A percentile compares a stretch with the other conserved stretches of the same genome.
These are phyloP conservation scores for Drosophila basisetae DNA, from an alignment of 2,888 invertebrate species.

Conservation along the genomic window DNA sequence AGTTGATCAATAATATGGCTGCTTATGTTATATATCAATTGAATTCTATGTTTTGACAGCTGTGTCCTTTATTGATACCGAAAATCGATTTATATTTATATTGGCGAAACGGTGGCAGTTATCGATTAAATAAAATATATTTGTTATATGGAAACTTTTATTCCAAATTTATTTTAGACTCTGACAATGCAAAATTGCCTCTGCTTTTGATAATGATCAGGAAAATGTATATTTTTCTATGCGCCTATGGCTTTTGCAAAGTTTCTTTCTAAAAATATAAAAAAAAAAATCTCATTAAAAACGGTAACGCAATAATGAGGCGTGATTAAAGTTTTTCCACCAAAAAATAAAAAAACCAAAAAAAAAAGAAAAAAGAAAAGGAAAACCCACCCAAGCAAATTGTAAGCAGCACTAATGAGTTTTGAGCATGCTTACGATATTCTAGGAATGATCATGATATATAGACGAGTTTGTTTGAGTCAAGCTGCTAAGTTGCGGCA, in stretches of 20 bases:
- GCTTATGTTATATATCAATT: background rate
- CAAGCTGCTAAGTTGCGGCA: constrained; percentile 54
- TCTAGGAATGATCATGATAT: background rate
- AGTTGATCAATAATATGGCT: background rate
- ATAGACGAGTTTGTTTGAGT: constrained; percentile 9
- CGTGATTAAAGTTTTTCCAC: background rate
- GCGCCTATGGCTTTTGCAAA: background rate
- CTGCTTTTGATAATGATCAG: background rate
- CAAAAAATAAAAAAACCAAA: background rate
- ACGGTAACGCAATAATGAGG: constrained; percentile 3
- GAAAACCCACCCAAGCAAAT: constrained; percentile 30
- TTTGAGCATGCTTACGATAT: constrained; percentile 36
- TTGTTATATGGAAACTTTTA: fast-evolving
- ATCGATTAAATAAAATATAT: background rate
- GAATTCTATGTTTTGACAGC: background rate
- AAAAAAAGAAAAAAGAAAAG: background rate
- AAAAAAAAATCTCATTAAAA: background rate
- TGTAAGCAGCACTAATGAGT: constrained; percentile 35
- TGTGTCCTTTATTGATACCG: background rate
- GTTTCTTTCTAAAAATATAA: background rate
- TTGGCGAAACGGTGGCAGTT: background rate
- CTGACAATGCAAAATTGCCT: background rate
- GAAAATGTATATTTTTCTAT: background rate
- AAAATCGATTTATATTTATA: background rate
- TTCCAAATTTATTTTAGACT: background rate